Base-by-base conservation (phyloP, 2,113 vertebrate species). In the Paratilapia polleni region DNA sequence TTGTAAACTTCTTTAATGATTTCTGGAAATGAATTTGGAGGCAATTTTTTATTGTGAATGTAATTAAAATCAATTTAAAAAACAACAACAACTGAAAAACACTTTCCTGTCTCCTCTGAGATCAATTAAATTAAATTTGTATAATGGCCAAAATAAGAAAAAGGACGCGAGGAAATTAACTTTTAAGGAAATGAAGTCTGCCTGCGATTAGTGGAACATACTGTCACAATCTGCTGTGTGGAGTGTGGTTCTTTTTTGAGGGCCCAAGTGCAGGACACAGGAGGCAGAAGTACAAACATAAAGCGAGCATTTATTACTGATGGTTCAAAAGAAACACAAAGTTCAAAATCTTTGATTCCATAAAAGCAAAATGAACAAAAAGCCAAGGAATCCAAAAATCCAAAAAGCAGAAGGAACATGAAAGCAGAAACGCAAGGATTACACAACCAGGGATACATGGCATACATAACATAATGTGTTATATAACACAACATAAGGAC, bases 101-200 rank as follows among this genome's bases (percentile, higher is more conserved):
- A 26, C 15, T 0, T 43, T 22, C 15, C n/a, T 47, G 56, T 15
- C 34, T 57, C 36, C 10, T 58, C 38, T 81, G 64, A 86, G 28
- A 63, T 62, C 12, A 41, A 31, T 17, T 57, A n/a, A 47, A 78
- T 84, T 22, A 24, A 49, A 80, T 66, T 20, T 85, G 20, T 62
- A 20, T 31, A 49, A 78, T 66, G 56, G n/a, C 28, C 54, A 59
- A 49, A 81, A 41, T 13, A 11, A 66, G 47, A 20, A 70, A 34
- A 34, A 59, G 15, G 13, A 62, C 3, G 28, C 3, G 13, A 58
- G 13, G 74, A 57, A 81, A 66, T 2, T 1, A 77, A 49, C 17
- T 49, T 17, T 73, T 57, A 14, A 77, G 47, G 49, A 41, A 58
- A 80, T 56, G 0, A 77, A 73, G 26, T 62, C 24, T 22, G 3